Percentiles rank a stretch among this genome's conserved stretches.
Conservation (phyloP, 2,888 invertebrate species). For the Cerastoderma edule region DNA sequence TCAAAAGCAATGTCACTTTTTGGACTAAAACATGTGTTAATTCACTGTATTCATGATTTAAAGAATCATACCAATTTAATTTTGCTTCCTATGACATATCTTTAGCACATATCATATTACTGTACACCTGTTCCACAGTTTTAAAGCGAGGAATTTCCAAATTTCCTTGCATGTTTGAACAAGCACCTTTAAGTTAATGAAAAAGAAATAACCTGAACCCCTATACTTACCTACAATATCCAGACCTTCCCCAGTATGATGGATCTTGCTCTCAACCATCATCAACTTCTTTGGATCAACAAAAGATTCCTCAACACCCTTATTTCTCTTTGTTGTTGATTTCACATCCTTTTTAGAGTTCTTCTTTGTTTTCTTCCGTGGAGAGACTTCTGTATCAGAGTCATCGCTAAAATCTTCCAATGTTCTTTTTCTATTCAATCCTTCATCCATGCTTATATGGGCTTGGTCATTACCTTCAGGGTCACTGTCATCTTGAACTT, state of each 20-base stretch:
- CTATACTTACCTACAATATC: constrained; percentile 40
- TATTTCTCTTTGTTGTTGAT: neutral
- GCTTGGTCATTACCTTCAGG: constrained; percentile 41
- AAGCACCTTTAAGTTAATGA: neutral
- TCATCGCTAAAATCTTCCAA: constrained; percentile 70
- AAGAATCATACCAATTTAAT: too few relatives aligned
- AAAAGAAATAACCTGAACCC: neutral
- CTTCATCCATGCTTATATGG: constrained; percentile 55
- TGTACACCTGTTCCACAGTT: too few relatives aligned
- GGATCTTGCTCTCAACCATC: constrained; percentile 61
- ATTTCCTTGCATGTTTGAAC: too few relatives aligned
- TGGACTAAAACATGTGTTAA: too few relatives aligned
- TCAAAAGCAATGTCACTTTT: too few relatives aligned
- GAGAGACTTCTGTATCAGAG: constrained; percentile 42
- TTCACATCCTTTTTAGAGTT: neutral
- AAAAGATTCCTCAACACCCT: constrained; percentile 49
- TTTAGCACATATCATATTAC: too few relatives aligned
- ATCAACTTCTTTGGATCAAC: constrained; percentile 72
- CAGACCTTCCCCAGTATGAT: constrained; percentile 59
- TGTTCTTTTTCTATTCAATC: constrained; percentile 64
- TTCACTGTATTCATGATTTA: too few relatives aligned
- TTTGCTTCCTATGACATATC: too few relatives aligned
- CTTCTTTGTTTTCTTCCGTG: constrained; percentile 29
- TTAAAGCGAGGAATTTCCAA: too few relatives aligned
- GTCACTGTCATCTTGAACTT: constrained; percentile 25